Conservation (phyloP, 2,113 vertebrate genomes). For the Rhodinocichla rosea region DNA sequence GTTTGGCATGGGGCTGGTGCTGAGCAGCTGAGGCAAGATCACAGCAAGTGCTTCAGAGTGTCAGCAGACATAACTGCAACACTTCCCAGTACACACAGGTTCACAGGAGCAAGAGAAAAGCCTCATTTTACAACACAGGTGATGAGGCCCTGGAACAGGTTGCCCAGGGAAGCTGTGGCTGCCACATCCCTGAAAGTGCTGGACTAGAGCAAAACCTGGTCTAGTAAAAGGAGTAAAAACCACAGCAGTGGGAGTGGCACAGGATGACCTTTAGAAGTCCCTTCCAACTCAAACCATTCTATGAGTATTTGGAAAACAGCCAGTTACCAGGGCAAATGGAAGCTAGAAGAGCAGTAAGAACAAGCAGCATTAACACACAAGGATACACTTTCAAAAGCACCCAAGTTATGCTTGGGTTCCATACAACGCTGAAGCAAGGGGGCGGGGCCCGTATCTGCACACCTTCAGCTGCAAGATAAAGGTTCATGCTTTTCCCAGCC, state of each 20-base stretch:
- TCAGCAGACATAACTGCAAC: neutral
- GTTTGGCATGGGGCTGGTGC: accelerated
- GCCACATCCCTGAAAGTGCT: neutral
- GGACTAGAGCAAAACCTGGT: neutral
- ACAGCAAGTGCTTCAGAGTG: neutral
- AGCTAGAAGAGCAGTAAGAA: neutral
- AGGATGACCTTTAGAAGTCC: neutral
- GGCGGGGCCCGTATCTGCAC: neutral
- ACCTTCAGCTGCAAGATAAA: neutral
- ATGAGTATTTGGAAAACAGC: neutral
- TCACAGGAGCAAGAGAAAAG: neutral
- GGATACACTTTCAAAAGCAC: neutral
- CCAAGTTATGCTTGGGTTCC: neutral
- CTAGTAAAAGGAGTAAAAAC: neutral
- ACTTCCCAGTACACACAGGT: neutral
- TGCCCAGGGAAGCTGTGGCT: neutral
- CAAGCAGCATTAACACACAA: neutral
- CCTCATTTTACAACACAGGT: neutral
- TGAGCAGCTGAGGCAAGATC: neutral
- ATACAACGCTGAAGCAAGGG: neutral
- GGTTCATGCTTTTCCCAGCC: neutral
- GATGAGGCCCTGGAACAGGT: neutral
- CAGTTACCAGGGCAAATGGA: neutral
- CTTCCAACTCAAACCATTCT: neutral
- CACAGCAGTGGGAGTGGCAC: neutral